These are phyloP conservation scores for Drosophila mauritiana DNA, from an alignment of 1,140 invertebrate genomes.

Conservation along the genomic window DNA sequence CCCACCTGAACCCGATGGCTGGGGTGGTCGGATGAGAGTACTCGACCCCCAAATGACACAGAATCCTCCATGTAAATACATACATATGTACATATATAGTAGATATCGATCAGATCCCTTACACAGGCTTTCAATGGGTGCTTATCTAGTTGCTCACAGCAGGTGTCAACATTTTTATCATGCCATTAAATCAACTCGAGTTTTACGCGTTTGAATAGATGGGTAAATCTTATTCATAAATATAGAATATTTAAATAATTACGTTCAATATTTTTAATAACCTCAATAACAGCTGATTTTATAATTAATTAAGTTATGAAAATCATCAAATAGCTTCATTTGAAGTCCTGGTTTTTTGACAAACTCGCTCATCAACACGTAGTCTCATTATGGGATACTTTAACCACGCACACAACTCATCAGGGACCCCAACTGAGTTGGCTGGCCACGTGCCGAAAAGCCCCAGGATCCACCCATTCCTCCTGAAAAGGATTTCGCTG, in stretches of 20 bases:
- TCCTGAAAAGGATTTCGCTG: slow-evolving; percentile 5
- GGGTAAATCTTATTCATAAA: background rate
- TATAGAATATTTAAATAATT: no score
- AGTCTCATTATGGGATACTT: slow-evolving; percentile 68
- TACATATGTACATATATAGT: background rate
- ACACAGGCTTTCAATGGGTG: slow-evolving; percentile 1
- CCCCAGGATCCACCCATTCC: slow-evolving; percentile 18
- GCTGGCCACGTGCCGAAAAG: slow-evolving; percentile 52
- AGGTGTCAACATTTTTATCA: background rate
- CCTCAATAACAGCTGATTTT: no score
- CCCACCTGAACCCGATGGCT: slow-evolving; percentile 26
- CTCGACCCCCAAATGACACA: background rate
- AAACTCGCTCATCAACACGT: slow-evolving; percentile 62
- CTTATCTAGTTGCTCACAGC: slow-evolving; percentile 12
- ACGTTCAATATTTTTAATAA: background rate
- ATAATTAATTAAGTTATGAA: background rate
- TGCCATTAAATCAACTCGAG: background rate
- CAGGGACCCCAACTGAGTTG: slow-evolving; percentile 19
- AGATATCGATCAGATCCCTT: slow-evolving; percentile 20
- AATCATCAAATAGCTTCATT: slow-evolving; percentile 16
- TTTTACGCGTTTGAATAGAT: background rate
- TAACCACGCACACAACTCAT: slow-evolving; percentile 50
- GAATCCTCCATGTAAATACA: background rate
- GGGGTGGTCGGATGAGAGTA: slow-evolving; percentile 5
- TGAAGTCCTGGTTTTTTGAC: slow-evolving; percentile 9